phyloP scores from a whole-genome alignment of 2,113 vertebrate genomes.

The Morone saxatilis region DNA sequence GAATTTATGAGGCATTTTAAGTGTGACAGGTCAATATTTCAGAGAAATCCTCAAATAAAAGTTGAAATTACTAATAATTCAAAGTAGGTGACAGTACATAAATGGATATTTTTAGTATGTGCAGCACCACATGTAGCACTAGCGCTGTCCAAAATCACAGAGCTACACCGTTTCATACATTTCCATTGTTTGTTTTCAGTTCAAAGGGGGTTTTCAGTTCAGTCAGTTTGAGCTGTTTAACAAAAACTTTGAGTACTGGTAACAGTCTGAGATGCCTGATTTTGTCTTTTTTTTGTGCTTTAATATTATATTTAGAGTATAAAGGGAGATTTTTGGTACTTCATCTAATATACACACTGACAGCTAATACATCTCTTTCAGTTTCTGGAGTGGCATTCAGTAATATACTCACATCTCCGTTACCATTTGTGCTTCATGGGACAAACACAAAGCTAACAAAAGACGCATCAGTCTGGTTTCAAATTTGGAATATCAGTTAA shows the following conservation, averaged over 20 bases:
- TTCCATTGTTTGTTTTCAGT: not conserved
- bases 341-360: not conserved
- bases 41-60: slow-evolving; percentile 10
- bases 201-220: slow-evolving; percentile 10
- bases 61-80: not conserved
- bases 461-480: not conserved
- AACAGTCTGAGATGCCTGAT: not conserved
- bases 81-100: slow-evolving; percentile 22
- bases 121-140: not conserved
- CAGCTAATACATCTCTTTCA: slow-evolving; percentile 1
- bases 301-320: not conserved
- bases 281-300: slow-evolving; percentile 41
- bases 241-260: slow-evolving; percentile 20
- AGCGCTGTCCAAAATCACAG: not conserved
- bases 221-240: slow-evolving; percentile 19
- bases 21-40: not conserved
- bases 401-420: not conserved
- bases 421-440: not conserved
- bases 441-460: not conserved
- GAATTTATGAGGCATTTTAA: not conserved
- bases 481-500: not conserved
- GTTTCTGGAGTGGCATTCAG: not conserved
- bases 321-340: slow-evolving; percentile 7
- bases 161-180: not conserved
- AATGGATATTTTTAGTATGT: not conserved